These are phyloP conservation scores for Acanthis flammea DNA, from an alignment of 2,797 vertebrate genomes.

Conservation along the genomic window DNA sequence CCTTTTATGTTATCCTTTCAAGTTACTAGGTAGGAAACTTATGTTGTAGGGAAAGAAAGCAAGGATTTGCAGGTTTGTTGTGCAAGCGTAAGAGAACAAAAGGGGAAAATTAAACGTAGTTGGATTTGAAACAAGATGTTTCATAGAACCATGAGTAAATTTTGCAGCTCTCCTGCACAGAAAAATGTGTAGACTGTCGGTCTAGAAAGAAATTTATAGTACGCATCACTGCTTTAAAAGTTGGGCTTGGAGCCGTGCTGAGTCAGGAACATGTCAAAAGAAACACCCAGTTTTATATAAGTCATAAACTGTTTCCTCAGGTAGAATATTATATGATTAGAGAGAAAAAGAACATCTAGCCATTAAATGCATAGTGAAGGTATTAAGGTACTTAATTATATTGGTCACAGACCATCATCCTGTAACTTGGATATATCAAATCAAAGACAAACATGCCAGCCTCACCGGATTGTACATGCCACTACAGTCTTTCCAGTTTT, in stretches of 20 bases:
- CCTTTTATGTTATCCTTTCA: background rate
- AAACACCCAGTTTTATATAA: constrained; percentile 72
- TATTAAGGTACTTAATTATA: constrained; percentile 65
- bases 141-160: background rate
- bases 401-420: constrained; percentile 59
- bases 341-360: constrained; percentile 50
- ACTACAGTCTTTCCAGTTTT: constrained; percentile 42
- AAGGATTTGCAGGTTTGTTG: background rate
- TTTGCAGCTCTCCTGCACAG: background rate
- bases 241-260: constrained; percentile 48
- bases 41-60: background rate
- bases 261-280: constrained; percentile 66
- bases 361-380: constrained; percentile 61
- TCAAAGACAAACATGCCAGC: constrained; percentile 44
- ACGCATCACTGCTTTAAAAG: background rate
- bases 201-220: constrained; percentile 29
- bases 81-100: background rate
- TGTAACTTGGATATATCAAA: constrained; percentile 35
- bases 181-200: background rate
- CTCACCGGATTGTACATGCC: constrained; percentile 50
- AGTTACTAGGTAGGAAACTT: background rate
- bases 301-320: constrained; percentile 67
- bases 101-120: background rate
- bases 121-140: background rate
- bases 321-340: constrained; percentile 67